Percentiles rank a stretch among this genome's conserved stretches.
These are phyloP conservation scores for Cyprinella venusta DNA, from an alignment of 2,797 vertebrate genomes.

Conservation along the genomic window DNA sequence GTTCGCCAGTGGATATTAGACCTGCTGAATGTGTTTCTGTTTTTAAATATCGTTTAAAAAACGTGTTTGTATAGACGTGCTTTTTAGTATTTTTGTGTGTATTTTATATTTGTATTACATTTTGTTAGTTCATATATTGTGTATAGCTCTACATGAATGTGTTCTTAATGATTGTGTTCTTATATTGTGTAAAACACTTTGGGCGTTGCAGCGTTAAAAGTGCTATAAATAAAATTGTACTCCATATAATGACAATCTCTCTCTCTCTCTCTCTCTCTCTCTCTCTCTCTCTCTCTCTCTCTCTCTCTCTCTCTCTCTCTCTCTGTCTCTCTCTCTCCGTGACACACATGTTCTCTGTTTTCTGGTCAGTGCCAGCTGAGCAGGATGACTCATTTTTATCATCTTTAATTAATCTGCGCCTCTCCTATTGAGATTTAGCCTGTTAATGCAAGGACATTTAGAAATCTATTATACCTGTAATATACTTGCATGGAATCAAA, in stretches of 20 bases:
- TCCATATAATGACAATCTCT: background rate
- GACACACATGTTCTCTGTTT: slow-evolving; percentile 39
- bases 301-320: background rate
- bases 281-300: slow-evolving; percentile 34
- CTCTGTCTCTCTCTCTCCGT: background rate
- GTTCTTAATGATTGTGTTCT: too few relatives aligned
- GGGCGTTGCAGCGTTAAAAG: too few relatives aligned
- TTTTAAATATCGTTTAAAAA: too few relatives aligned
- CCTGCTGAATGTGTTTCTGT: too few relatives aligned
- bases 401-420: slow-evolving; percentile 45
- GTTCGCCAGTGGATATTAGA: too few relatives aligned
- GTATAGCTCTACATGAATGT: too few relatives aligned
- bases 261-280: slow-evolving; percentile 2
- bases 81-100: too few relatives aligned
- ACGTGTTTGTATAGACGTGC: too few relatives aligned
- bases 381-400: slow-evolving; percentile 46
- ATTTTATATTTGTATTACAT: too few relatives aligned
- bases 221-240: too few relatives aligned
- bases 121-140: too few relatives aligned
- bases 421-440: background rate
- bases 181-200: too few relatives aligned
- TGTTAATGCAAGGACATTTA: background rate
- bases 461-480: background rate
- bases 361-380: slow-evolving; percentile 41
- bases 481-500: background rate